These are phyloP conservation scores for Drosophila watanabei DNA, from an alignment of 1,140 invertebrate genomes.

Conservation along the genomic window DNA sequence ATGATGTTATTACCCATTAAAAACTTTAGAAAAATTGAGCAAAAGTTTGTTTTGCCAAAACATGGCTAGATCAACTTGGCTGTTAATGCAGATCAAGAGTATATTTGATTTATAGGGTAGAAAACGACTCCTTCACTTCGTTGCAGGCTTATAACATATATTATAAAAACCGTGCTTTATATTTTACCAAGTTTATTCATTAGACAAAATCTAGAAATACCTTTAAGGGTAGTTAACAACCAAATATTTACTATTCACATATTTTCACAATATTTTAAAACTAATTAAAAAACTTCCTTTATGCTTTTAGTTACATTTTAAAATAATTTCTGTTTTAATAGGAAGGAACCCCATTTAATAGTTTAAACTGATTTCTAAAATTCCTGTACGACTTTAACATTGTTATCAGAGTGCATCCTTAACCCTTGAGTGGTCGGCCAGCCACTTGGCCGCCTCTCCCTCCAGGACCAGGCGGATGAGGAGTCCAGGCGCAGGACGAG, in stretches of 20 bases:
- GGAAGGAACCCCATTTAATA: background rate
- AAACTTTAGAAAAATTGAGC: no score
- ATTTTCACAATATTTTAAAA: background rate
- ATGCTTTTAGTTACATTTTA: background rate
- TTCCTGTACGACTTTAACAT: background rate
- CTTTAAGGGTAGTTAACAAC: background rate
- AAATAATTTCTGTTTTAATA: background rate
- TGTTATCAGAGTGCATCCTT: constrained; percentile 42
- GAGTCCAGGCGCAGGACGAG: constrained; percentile 32
- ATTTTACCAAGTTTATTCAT: background rate
- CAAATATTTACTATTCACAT: background rate
- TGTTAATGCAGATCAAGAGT: no score
- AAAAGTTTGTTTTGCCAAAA: no score
- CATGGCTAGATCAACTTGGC: no score
- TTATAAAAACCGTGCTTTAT: background rate
- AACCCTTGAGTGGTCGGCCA: constrained; percentile 69
- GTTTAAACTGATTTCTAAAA: background rate
- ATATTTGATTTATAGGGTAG: no score
- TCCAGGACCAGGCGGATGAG: background rate
- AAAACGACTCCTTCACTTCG: no score
- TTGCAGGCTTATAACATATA: no score
- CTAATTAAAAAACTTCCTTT: background rate
- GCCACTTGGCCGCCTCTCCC: constrained; percentile 41
- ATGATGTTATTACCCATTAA: no score
- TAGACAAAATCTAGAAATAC: background rate